Base-by-base conservation (phyloP, 2,113 vertebrate species). In the Peromyscus californicus region DNA sequence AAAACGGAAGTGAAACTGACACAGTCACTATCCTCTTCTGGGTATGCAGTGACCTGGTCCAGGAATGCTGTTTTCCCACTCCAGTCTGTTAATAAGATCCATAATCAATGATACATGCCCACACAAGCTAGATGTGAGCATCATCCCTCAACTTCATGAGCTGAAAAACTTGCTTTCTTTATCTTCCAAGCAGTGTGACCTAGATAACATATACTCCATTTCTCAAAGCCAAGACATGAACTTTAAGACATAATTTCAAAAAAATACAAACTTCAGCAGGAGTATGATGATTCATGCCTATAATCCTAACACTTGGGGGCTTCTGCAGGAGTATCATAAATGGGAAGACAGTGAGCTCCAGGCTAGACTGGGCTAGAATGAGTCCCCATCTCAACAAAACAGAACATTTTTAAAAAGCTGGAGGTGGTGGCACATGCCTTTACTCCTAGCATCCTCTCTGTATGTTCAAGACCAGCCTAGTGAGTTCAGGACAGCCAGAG, bases 171-270 rank as follows among this genome's bases (percentile, higher is more conserved):
- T 65, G 54, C 72, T 80, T 92, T 87, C 72, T 84, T 92, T 87
- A 59, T n/a, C 48, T 39, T 93, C 72, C 54, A 85, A 48, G 84
- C 85, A 57, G 22, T 74, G 16, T 82, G 31, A 59, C 26, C 57
- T 36, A 89, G 26, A 85, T 51, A 94, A 67, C 24, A 88, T 7
- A 91, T 5, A n/a, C 19, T 86, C 70, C 33, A 48, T 74, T 94
- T 48, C 74, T 93, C 51, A 93, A 93, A 96, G 69, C 11, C 48
- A 24, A 48, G 59, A 85, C 72, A 78, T 22, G 3, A 42, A 74
- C 45, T 76, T 89, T 80, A n/a, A 19, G 82, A 54, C 22, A 61
- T 42, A 33, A 96, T 72, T 74, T 95, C 79, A 95, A 96, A 92
- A n/a, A 89, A 79, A 83, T 3, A 87, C 1, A 79, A 78, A 87